Percentiles rank a stretch among this genome's conserved stretches.
phyloP scores from a whole-genome alignment of 2,888 invertebrate genomes.

The Rhyacophila evoluta region DNA sequence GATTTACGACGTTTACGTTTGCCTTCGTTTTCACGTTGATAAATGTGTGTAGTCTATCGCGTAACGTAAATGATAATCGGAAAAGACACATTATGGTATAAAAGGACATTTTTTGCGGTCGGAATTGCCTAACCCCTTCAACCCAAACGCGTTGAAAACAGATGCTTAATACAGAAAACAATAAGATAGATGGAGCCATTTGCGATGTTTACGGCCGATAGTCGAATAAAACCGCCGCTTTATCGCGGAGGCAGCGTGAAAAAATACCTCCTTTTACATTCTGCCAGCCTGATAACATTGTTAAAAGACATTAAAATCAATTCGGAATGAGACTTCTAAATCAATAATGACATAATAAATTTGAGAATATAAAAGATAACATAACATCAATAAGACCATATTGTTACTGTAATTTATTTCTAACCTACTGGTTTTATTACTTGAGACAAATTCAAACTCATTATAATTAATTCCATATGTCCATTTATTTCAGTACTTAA shows the following conservation, averaged over 20 bases:
- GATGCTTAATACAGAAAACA: slow-evolving; percentile 44
- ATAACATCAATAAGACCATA: too few relatives aligned
- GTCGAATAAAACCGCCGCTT: neutral
- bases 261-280: slow-evolving; percentile 1
- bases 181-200: slow-evolving; percentile 51
- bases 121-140: slow-evolving; percentile 4
- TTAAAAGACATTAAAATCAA: neutral
- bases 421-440: too few relatives aligned
- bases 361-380: too few relatives aligned
- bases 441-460: too few relatives aligned
- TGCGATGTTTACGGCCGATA: slow-evolving; percentile 42
- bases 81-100: neutral
- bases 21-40: neutral
- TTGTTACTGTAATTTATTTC: too few relatives aligned
- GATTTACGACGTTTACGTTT: too few relatives aligned
- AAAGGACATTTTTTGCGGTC: neutral
- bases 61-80: slow-evolving; percentile 23
- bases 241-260: neutral
- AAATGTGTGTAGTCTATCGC: neutral
- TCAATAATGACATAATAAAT: neutral
- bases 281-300: neutral
- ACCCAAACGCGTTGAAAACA: slow-evolving; percentile 39
- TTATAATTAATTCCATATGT: too few relatives aligned
- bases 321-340: neutral
- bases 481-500: too few relatives aligned